These are phyloP conservation scores for Neodiprion fabricii DNA, from an alignment of 1,140 invertebrate species.

Conservation along the genomic window DNA sequence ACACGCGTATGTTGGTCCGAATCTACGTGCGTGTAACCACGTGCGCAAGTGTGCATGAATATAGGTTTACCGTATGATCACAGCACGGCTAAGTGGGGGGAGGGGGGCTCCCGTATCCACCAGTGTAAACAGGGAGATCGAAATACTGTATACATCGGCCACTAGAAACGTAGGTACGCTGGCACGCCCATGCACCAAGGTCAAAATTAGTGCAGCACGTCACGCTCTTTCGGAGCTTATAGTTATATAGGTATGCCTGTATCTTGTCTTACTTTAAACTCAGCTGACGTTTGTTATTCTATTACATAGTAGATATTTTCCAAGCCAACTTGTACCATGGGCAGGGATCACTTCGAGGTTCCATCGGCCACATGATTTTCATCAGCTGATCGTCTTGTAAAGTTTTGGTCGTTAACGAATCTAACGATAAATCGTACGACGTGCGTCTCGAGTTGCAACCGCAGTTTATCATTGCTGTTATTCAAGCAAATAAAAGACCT, in stretches of 20 bases:
- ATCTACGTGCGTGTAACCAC: not conserved
- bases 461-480: no score
- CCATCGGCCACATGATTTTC: no score
- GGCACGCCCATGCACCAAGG: conserved; percentile 6
- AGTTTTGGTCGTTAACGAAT: no score
- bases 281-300: not conserved
- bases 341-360: no score
- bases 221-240: not conserved
- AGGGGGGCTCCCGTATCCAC: not conserved
- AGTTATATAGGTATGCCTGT: not conserved
- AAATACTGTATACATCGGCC: not conserved
- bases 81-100: not conserved
- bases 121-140: not conserved
- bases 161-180: conserved; percentile 5
- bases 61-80: not conserved
- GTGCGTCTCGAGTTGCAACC: no score
- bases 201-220: not conserved
- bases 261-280: not conserved
- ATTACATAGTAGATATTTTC: not conserved
- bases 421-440: no score
- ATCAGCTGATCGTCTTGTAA: no score
- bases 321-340: not conserved
- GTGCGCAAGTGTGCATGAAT: not conserved
- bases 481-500: no score
- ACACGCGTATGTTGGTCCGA: conserved; percentile 14